Evolutionary conservation across 2,113 vertebrate species (phyloP).

Genomic region (Eubucco bourcierii): DNA sequence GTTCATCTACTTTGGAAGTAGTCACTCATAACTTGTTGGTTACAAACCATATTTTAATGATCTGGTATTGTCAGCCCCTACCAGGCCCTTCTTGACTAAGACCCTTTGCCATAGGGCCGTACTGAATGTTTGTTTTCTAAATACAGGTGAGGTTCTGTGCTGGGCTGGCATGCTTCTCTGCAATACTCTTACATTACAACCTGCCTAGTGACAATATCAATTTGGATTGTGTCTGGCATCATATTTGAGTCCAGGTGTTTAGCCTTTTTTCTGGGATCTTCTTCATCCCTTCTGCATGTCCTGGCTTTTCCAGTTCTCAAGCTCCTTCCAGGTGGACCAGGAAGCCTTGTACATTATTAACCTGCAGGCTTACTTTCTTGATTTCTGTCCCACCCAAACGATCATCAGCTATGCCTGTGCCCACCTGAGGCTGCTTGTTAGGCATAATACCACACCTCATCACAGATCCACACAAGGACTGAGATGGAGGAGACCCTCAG

Average conservation of each 20-base stretch:
- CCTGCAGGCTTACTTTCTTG: conserved; percentile 2
- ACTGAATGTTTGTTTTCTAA: background rate
- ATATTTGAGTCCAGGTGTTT: background rate
- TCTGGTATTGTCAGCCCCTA: background rate
- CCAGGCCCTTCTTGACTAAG: background rate
- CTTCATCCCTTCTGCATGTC: background rate
- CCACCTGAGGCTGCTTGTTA: background rate
- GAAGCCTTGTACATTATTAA: background rate
- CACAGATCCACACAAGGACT: background rate
- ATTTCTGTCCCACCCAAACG: background rate
- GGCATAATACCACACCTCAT: background rate
- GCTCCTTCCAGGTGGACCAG: background rate
- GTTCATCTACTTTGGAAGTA: background rate
- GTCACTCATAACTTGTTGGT: background rate
- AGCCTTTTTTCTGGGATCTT: background rate
- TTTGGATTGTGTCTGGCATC: background rate
- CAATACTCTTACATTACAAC: background rate
- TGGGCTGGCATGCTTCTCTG: background rate
- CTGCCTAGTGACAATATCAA: background rate
- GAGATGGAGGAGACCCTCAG: background rate
- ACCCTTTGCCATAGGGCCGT: background rate
- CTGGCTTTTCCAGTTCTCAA: background rate
- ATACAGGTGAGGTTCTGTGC: background rate
- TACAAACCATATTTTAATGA: background rate
- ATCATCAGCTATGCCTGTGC: background rate